Evolutionary conservation across 2,113 vertebrate genomes (phyloP).

Genomic region (Sardina pilchardus): DNA sequence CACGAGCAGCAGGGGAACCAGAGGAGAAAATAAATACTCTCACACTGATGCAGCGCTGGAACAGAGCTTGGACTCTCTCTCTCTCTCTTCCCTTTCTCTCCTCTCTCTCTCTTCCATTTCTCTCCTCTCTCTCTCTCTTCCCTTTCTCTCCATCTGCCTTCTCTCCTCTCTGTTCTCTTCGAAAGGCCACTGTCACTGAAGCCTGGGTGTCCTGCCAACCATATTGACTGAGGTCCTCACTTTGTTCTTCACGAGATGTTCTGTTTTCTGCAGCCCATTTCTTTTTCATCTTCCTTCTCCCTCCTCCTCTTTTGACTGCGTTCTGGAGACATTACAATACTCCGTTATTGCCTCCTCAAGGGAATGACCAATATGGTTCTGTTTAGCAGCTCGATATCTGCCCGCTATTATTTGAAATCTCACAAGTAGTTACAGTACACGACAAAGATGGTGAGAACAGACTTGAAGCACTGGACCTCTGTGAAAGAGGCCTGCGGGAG

Average conservation of each 20-base stretch:
- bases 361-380: not conserved
- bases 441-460: not conserved
- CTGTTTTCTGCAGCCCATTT: slow-evolving; percentile 2
- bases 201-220: slow-evolving; percentile 47
- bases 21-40: slow-evolving; percentile 21
- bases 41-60: slow-evolving; percentile 18
- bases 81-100: not conserved
- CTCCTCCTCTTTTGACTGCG: not conserved
- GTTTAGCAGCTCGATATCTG: not conserved
- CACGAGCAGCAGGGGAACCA: slow-evolving; percentile 32
- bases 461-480: not conserved
- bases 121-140: not conserved
- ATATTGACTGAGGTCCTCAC: slow-evolving; percentile 43
- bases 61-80: slow-evolving; percentile 34
- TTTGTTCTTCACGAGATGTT: slow-evolving; percentile 32
- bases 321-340: not conserved
- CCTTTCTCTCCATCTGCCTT: too few relatives aligned
- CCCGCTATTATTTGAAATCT: not conserved
- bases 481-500: not conserved
- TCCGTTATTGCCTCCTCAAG: not conserved
- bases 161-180: not conserved
- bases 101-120: not conserved
- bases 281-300: slow-evolving; percentile 22
- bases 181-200: slow-evolving; percentile 42
- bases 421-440: not conserved